Conservation (phyloP, 2,888 invertebrate species). For the Buathra laborator region DNA sequence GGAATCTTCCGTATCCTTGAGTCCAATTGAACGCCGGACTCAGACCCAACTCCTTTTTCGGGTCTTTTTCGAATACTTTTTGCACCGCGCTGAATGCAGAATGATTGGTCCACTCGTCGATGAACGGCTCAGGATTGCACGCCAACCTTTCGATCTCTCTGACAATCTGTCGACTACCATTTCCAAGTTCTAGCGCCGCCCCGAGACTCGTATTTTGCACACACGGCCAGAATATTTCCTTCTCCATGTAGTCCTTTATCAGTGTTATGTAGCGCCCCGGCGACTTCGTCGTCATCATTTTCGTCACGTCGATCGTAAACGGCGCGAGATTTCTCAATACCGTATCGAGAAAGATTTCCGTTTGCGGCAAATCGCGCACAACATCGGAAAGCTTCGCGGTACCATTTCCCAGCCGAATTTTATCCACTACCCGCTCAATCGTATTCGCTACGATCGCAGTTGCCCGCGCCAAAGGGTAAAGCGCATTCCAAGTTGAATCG, state of each 20-base stretch:
- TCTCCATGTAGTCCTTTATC: conserved; percentile 85
- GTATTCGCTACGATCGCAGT: conserved; percentile 74
- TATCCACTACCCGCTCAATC: conserved; percentile 77
- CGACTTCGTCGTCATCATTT: conserved; percentile 74
- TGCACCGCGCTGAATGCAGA: conserved; percentile 72
- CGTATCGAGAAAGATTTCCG: conserved; percentile 75
- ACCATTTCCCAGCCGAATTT: conserved; percentile 73
- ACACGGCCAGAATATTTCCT: conserved; percentile 86
- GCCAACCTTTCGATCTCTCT: conserved; percentile 85
- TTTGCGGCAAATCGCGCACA: conserved; percentile 77
- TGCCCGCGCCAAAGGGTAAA: conserved; percentile 78
- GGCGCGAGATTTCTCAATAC: conserved; percentile 77
- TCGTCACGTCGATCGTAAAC: conserved; percentile 76
- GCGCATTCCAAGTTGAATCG: conserved; percentile 73
- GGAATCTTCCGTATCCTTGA: conserved; percentile 77
- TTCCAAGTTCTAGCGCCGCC: conserved; percentile 79
- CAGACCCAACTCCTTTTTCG: conserved; percentile 62
- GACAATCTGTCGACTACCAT: conserved; percentile 83
- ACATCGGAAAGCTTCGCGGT: conserved; percentile 70
- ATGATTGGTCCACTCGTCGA: conserved; percentile 85
- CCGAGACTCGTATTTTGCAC: conserved; percentile 83
- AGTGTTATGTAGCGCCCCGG: conserved; percentile 80
- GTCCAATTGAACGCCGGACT: conserved; percentile 80
- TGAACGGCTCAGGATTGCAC: conserved; percentile 84
- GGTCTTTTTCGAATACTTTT: conserved; percentile 70